A percentile compares a stretch with the other conserved stretches of the same genome.
Conservation (phyloP, 2,113 vertebrate species). For the Ceyx melanurus region DNA sequence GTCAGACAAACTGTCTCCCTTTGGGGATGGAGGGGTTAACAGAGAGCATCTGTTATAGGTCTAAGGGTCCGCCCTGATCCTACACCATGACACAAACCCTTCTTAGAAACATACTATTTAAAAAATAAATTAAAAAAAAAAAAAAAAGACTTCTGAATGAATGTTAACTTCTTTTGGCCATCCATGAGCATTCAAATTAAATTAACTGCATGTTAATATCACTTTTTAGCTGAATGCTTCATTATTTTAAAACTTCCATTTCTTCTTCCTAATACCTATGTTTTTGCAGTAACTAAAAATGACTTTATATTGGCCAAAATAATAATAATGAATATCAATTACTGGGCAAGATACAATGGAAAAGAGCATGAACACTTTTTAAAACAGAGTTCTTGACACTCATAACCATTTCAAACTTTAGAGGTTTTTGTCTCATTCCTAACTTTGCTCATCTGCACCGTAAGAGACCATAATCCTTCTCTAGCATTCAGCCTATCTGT, state of each 20-base stretch:
- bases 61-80: too few relatives aligned
- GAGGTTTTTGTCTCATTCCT: background rate
- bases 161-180: background rate
- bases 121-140: too few relatives aligned
- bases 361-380: background rate
- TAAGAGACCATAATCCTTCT: background rate
- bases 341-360: background rate
- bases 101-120: background rate
- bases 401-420: background rate
- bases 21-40: too few relatives aligned
- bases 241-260: background rate
- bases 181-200: background rate
- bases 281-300: background rate
- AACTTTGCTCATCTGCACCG: fast-evolving
- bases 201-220: background rate
- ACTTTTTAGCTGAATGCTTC: background rate
- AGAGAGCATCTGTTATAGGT: too few relatives aligned
- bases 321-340: background rate
- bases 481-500: background rate
- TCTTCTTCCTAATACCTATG: background rate
- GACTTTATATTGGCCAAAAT: background rate
- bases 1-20: background rate
- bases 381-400: background rate
- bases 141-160: background rate
- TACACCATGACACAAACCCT: background rate